These are phyloP conservation scores for Hyperoodon ampullatus DNA, from an alignment of 2,113 vertebrate genomes.

Conservation along the genomic window DNA sequence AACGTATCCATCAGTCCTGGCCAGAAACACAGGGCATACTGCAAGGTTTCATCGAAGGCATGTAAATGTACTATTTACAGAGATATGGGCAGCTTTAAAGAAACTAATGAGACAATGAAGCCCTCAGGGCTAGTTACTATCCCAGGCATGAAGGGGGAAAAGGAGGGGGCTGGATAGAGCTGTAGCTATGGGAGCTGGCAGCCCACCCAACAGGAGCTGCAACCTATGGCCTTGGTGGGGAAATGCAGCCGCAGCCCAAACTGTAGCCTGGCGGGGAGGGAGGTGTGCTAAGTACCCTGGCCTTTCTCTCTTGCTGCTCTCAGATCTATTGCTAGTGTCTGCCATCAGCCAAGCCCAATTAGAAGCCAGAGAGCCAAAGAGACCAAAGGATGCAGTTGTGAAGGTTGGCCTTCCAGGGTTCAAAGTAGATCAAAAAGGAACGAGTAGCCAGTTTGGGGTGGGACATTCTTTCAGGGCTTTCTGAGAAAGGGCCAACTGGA, in stretches of 20 bases:
- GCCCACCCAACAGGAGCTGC: background rate
- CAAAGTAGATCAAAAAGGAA: background rate
- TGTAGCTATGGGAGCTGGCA: background rate
- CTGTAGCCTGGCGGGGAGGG: background rate
- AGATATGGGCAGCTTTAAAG: background rate
- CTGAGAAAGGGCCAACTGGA: background rate
- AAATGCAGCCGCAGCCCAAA: background rate
- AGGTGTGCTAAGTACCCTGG: too few relatives aligned
- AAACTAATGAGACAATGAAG: background rate
- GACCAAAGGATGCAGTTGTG: background rate
- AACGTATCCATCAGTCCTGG: background rate
- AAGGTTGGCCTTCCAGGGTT: background rate
- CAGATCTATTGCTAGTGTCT: background rate
- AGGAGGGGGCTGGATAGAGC: background rate
- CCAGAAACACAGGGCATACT: background rate
- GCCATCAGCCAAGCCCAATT: background rate
- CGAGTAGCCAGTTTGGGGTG: fast-evolving
- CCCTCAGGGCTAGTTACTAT: background rate
- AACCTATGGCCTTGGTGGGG: background rate
- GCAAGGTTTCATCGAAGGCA: background rate
- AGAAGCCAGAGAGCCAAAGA: background rate
- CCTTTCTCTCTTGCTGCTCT: background rate
- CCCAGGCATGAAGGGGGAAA: background rate
- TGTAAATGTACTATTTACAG: background rate
- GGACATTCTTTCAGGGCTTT: background rate